Evolutionary conservation across 2,113 vertebrate species (phyloP), one percentile per base, ranked within the genome.

Genomic region (Gnathonemus longibarbis): DNA sequence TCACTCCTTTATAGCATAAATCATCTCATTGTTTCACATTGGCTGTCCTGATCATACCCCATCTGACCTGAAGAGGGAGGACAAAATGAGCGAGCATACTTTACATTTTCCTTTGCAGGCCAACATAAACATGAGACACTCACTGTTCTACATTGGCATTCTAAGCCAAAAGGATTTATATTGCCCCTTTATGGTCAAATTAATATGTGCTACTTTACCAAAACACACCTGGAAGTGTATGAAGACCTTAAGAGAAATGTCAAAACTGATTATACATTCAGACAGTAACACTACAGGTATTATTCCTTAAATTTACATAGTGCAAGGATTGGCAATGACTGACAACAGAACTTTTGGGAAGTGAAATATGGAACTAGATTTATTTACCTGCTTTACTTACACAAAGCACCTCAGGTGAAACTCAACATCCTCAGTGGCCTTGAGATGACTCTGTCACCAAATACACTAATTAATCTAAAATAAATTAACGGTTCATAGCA

Each of bases 401-500:
- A 35, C 50, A 35, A 48, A 27, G 45, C 84, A 49, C 48, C 8
- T 39, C 5, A 35, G 50, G 50, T 56, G 35, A 88, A 58, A 58
- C 6, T 21, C 5, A 39, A 3, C 3, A 88, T 42, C 48, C 46
- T 86, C 53, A n/a, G 45, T 62, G 35, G 87, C 50, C 31, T 56
- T 87, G n/a, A 87, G 49, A 17, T 53, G n/a, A 56, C 58, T 88
- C 31, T 24, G 13, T 50, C 15, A 42, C 87, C 35, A 88, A 62
- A 88, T 58, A 15, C 52, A 62, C 52, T 46, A 88, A 88, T 88
- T 88, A 66, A 88, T 45, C 53, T 45, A 88, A 88, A 88, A 46
- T 66, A 42, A 50, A 66, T 88, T 88, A 42, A 46, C 42, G 5
- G 56, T 88, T 56, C 87, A 66, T n/a, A 46, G 56, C 19, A 46